These are phyloP conservation scores for Vollenhovia emeryi DNA, from an alignment of 1,140 invertebrate species.

Conservation along the genomic window DNA sequence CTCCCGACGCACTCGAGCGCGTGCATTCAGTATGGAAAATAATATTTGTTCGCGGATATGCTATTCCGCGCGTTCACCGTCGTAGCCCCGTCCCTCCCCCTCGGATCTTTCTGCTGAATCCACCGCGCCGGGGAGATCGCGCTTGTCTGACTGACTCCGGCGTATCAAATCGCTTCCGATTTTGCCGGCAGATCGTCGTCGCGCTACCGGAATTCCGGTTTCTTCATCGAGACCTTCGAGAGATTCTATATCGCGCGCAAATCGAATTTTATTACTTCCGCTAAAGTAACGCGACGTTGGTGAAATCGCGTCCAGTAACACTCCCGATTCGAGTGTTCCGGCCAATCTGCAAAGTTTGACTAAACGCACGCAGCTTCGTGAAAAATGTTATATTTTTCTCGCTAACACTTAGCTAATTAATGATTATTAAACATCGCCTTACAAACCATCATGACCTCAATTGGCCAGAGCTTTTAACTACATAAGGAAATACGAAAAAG, in stretches of 20 bases:
- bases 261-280: not conserved
- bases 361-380: too few relatives aligned
- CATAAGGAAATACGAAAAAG: too few relatives aligned
- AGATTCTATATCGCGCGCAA: too few relatives aligned
- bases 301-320: not conserved
- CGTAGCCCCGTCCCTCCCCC: slow-evolving; percentile 17
- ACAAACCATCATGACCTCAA: too few relatives aligned
- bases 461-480: too few relatives aligned
- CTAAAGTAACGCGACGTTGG: not conserved
- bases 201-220: not conserved
- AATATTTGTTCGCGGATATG: slow-evolving; percentile 70
- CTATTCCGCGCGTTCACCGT: slow-evolving; percentile 54
- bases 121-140: slow-evolving; percentile 31
- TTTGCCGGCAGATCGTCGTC: not conserved
- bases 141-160: slow-evolving; percentile 40
- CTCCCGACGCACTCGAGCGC: slow-evolving; percentile 60
- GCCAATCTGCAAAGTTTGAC: too few relatives aligned
- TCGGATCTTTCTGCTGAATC: slow-evolving; percentile 13
- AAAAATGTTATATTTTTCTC: too few relatives aligned
- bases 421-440: too few relatives aligned
- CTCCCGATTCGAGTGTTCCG: not conserved
- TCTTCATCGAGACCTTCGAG: not conserved
- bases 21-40: slow-evolving; percentile 71
- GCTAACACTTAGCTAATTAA: too few relatives aligned
- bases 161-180: not conserved